Conservation (phyloP, 2,113 vertebrate genomes). For the Dromiciops gliroides region DNA sequence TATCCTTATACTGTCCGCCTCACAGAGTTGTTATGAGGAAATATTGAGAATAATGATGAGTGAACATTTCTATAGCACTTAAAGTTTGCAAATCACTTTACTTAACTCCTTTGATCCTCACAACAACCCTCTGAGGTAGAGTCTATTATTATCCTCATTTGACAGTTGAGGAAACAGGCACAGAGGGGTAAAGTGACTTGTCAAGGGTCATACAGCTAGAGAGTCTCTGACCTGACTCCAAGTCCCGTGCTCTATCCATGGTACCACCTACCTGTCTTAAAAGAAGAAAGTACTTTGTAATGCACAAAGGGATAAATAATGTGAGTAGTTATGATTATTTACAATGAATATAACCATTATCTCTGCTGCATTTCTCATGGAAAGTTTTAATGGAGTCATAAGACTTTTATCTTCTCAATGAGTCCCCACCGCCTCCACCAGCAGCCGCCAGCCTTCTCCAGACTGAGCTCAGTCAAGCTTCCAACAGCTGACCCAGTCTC, state of each 20-base stretch:
- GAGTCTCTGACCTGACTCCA: not conserved
- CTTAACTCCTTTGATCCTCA: not conserved
- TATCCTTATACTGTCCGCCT: not conserved
- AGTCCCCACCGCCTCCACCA: not conserved
- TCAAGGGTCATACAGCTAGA: not conserved
- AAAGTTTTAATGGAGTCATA: not conserved
- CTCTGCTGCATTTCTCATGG: not conserved
- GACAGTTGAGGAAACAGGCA: not conserved
- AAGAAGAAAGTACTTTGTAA: not conserved
- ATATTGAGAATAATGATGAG: not conserved
- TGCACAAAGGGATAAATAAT: not conserved
- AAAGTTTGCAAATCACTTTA: not conserved
- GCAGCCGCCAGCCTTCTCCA: not conserved
- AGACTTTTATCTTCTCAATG: not conserved
- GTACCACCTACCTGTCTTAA: not conserved
- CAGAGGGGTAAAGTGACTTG: not conserved
- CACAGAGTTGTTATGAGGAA: not conserved
- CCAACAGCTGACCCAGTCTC: not conserved
- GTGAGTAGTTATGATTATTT: not conserved
- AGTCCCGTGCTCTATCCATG: not conserved
- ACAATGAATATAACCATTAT: not conserved
- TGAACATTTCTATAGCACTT: not conserved
- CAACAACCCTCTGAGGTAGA: not conserved
- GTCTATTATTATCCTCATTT: not conserved
- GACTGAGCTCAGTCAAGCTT: not conserved